A percentile compares a stretch with the other conserved stretches of the same genome.
These are phyloP conservation scores for Ditula angustiorana DNA, from an alignment of 2,888 invertebrate species.

Conservation along the genomic window DNA sequence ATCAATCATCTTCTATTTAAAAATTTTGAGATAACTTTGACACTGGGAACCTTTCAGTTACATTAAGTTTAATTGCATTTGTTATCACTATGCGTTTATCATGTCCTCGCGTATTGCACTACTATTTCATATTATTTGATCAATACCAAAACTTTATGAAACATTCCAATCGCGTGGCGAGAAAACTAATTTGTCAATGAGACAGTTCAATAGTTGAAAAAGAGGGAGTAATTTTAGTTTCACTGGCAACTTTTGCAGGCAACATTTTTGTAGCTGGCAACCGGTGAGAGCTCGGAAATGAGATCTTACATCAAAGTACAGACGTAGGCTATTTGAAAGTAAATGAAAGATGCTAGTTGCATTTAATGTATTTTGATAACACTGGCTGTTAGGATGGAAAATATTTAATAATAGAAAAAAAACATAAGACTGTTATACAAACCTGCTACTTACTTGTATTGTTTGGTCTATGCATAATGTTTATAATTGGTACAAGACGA, in stretches of 20 bases:
- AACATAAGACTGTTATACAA: no score
- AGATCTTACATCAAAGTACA: constrained; percentile 38
- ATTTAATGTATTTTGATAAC: background rate
- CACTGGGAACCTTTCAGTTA: no score
- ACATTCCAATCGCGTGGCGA: constrained; percentile 35
- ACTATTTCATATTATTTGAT: no score
- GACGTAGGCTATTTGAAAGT: constrained; percentile 15
- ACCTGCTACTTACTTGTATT: no score
- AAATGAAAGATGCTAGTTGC: background rate
- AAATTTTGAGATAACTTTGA: no score
- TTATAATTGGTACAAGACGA: no score
- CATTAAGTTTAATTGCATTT: no score
- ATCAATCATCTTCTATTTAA: no score
- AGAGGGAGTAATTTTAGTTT: constrained; percentile 15
- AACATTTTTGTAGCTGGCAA: constrained; percentile 37
- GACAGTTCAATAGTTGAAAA: constrained; percentile 28
- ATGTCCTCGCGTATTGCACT: no score
- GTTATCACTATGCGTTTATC: no score
- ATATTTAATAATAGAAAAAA: no score
- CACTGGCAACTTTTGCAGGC: constrained; percentile 9
- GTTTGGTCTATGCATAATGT: no score
- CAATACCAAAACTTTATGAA: constrained; percentile 16
- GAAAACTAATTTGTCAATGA: constrained; percentile 40
- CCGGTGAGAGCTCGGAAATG: constrained; percentile 45
- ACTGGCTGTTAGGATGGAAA: background rate